Evolutionary conservation across 2,888 invertebrate genomes (phyloP), one percentile per base, ranked within the genome.

Genomic region (Lasioglossum leucozonium): DNA sequence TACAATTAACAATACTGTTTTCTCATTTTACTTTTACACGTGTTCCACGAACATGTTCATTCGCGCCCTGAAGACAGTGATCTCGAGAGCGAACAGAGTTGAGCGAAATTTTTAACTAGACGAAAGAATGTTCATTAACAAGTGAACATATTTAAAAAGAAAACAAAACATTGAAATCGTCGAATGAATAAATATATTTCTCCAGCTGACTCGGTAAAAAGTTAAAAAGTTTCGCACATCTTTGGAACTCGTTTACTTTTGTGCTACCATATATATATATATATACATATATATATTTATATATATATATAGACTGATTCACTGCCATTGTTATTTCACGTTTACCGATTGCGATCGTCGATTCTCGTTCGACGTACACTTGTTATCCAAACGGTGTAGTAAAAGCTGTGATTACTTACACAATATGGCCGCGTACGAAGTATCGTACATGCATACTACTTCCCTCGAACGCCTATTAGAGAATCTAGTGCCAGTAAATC

Each of bases 221-320:
- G 16, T 69, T 8, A 18, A 34, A 65, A 16, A 34, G 16, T 69
- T 69, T 37, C 22, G 40, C 40, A 40, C 37, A 40, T n/a, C 69
- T 40, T 22, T 4, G n/a, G 4, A 40, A 69, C 40, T 69, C 40
- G 6, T 22, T 55, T 58, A 26, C 11, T 34, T 37, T 72, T 55
- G n/a, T 4, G 42, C 79, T 87, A 77, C 71, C 65, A n/a, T 5
- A 22, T 51, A n/a, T n/a, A n/a, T n/a, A n/a, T n/a, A n/a, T n/a
- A n/a, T n/a, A n/a, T n/a, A n/a, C n/a, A n/a, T n/a, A n/a, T n/a
- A n/a, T n/a, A n/a, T n/a, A n/a, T n/a, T n/a, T n/a, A n/a, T n/a
- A n/a, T n/a, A n/a, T n/a, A n/a, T 65, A 55, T 22, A 73, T 77
- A 85, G 87, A 91, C 91, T 89, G 87, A 91, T 62, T 34, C 51